These are phyloP conservation scores for Amphipyra tragopoginis DNA, from an alignment of 2,888 invertebrate genomes.

Conservation along the genomic window DNA sequence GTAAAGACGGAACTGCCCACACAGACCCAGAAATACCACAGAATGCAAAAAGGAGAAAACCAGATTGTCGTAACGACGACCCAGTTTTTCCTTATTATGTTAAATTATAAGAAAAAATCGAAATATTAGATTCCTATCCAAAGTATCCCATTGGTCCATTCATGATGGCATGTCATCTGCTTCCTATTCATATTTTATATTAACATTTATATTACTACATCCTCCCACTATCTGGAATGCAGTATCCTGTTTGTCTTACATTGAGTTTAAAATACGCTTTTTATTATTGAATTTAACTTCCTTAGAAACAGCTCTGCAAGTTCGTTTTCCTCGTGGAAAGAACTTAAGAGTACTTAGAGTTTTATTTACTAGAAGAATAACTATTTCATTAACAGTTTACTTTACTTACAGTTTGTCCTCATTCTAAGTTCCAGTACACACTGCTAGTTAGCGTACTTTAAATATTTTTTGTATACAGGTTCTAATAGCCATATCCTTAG, in stretches of 20 bases:
- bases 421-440: no score
- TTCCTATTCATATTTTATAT: slow-evolving; percentile 1
- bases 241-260: slow-evolving; percentile 3
- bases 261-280: not conserved
- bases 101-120: not conserved
- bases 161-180: not conserved
- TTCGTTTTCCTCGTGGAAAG: not conserved
- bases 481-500: no score
- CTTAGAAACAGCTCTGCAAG: not conserved
- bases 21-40: no score
- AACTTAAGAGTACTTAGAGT: not conserved
- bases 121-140: not conserved
- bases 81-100: not conserved
- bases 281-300: slow-evolving; percentile 2
- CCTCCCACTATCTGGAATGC: not conserved
- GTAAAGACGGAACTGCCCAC: no score
- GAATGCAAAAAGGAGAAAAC: no score
- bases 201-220: not conserved
- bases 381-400: no score
- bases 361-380: no score
- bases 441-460: not conserved
- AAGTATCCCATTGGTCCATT: not conserved
- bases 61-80: no score
- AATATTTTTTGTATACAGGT: no score
- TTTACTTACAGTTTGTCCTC: no score